Evolutionary conservation across 2,888 invertebrate species (phyloP), one percentile per base, ranked within the genome.

Genomic region (Athalia rosae): DNA sequence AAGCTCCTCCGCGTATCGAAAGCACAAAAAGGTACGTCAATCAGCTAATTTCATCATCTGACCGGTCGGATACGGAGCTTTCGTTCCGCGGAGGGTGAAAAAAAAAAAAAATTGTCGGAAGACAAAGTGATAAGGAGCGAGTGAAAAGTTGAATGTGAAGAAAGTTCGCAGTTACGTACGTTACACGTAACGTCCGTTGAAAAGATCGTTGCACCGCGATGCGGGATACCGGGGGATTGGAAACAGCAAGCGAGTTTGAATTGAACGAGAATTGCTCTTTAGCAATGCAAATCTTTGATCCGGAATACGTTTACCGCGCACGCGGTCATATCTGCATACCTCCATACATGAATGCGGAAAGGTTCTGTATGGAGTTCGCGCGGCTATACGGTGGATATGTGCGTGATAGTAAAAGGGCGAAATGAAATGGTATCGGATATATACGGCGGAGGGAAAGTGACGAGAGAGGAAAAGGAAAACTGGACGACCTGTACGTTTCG

Each of bases 261-360:
- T 82, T 80, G 81, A 82, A 82, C 77, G 80, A 78, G 81, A 80
- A 81, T 76, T 79, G 79, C 62, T 80, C 82, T 83, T 82, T 84
- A 83, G 82, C 82, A 84, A 84, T 84, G 84, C 83, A 84, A 84
- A 84, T 84, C 80, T 80, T 81, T 78, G 80, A 79, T 76, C 79
- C 81, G 78, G 78, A 81, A 82, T 80, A 79, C 79, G 82, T 81
- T 82, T 80, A 79, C 77, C 71, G 28, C 28, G 28, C 28, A 13
- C 28, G 13, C 58, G 77, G 69, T 69, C 71, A 73, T 62, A 73
- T 62, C 63, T 62, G 62, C 47, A 77, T 78, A 78, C 74, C 43
- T 58, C 47, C 13, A 53, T 64, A 77, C 62, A n/a, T 43, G 59
- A 59, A n/a, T 59, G 67, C 41, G 53, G 28, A 53, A 67, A 41